A percentile compares a stretch with the other conserved stretches of the same genome.
These are phyloP conservation scores for Etheostoma spectabile DNA, from an alignment of 2,113 vertebrate genomes.

Conservation along the genomic window DNA sequence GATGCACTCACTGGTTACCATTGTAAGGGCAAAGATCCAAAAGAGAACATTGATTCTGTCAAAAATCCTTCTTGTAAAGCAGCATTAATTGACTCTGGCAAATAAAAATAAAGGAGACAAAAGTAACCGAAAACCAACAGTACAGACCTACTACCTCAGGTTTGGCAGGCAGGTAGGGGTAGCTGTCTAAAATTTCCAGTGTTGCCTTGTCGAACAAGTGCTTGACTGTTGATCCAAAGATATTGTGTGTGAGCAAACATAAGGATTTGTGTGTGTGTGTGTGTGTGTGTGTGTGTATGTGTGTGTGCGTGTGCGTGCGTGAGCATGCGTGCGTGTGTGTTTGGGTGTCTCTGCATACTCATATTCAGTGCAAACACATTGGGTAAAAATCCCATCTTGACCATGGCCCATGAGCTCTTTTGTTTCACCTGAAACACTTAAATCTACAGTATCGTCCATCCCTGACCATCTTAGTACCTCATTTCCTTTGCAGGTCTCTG, in stretches of 20 bases:
- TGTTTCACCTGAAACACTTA: constrained; percentile 67
- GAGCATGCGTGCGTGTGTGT: constrained; percentile 43
- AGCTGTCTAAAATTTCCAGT: constrained; percentile 74
- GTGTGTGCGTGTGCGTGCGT: constrained; percentile 54
- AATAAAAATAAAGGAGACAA: constrained; percentile 70
- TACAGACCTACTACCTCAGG: constrained; percentile 51
- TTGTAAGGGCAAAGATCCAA: constrained; percentile 60
- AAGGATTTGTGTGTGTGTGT: constrained; percentile 48
- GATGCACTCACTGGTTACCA: constrained; percentile 56
- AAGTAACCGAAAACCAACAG: constrained; percentile 55
- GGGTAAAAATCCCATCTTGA: constrained; percentile 73
- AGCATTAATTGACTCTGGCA: constrained; percentile 80
- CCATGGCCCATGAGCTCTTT: constrained; percentile 59
- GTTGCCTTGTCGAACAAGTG: constrained; percentile 78
- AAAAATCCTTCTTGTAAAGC: constrained; percentile 71
- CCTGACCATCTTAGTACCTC: constrained; percentile 45
- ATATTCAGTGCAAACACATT: constrained; percentile 86
- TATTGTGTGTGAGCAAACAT: constrained; percentile 77
- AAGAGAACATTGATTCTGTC: constrained; percentile 66
- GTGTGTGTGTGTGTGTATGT: constrained; percentile 45
- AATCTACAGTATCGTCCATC: constrained; percentile 64
- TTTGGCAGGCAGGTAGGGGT: constrained; percentile 62
- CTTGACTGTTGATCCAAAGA: constrained; percentile 72
- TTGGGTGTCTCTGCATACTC: constrained; percentile 79
- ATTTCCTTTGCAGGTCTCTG: constrained; percentile 56